Percentiles rank a stretch among this genome's conserved stretches.
phyloP scores from a whole-genome alignment of 2,888 invertebrate genomes.

The Acanthosoma haemorrhoidale region DNA sequence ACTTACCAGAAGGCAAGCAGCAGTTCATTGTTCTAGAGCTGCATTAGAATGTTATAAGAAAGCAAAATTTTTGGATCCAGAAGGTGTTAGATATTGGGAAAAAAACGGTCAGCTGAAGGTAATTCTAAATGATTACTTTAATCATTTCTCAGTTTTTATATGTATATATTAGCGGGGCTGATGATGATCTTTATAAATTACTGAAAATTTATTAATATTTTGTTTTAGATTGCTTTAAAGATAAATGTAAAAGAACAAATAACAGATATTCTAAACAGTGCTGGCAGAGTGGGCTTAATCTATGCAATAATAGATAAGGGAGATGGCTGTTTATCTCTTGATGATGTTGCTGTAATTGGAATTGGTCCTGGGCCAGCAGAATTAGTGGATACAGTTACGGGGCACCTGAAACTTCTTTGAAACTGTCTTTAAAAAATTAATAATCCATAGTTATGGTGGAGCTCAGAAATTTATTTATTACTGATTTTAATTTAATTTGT shows the following conservation, averaged over 20 bases:
- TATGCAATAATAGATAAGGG: slow-evolving; percentile 69
- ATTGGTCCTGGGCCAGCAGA: slow-evolving; percentile 83
- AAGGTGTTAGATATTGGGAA: slow-evolving; percentile 57
- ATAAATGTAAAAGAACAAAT: slow-evolving; percentile 57
- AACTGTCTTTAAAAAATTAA: no score
- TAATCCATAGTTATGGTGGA: no score
- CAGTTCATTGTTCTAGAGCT: slow-evolving; percentile 76
- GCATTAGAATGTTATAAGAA: slow-evolving; percentile 62
- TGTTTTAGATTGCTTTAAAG: slow-evolving; percentile 15
- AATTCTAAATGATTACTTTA: no score
- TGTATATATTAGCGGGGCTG: no score
- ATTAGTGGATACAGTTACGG: slow-evolving; percentile 74
- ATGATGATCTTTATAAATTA: no score
- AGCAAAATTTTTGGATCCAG: slow-evolving; percentile 47
- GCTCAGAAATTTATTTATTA: no score
- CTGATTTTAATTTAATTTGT: no score
- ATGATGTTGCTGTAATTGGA: slow-evolving; percentile 83
- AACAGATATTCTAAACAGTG: slow-evolving; percentile 61
- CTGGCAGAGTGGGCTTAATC: slow-evolving; percentile 63
- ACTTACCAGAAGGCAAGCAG: slow-evolving; percentile 72
- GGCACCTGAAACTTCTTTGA: slow-evolving; percentile 80
- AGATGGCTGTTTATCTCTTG: slow-evolving; percentile 91
- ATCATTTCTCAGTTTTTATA: background rate
- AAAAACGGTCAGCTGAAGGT: slow-evolving; percentile 62
- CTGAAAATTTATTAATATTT: no score